Evolutionary conservation across 2,113 vertebrate genomes (phyloP).

Genomic region (Rattus norvegicus): DNA sequence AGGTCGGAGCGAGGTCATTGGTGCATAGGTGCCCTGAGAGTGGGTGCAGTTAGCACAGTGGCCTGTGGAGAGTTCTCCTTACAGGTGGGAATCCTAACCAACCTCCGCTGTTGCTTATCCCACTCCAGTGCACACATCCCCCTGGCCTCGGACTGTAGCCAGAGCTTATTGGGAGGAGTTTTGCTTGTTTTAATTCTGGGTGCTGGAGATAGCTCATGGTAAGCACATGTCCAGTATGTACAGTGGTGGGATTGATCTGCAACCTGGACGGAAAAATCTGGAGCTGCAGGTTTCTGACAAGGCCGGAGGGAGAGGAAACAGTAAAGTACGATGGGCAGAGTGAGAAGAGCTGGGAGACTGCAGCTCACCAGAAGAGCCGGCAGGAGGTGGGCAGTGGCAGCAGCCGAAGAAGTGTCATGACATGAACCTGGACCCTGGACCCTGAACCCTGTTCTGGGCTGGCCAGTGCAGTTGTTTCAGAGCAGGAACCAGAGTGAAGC

Average conservation of each 20-base stretch:
- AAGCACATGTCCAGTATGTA: neutral
- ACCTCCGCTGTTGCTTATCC: neutral
- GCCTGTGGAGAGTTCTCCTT: neutral
- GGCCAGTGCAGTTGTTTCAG: neutral
- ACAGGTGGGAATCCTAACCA: neutral
- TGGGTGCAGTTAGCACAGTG: neutral
- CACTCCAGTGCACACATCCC: neutral
- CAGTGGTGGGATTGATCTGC: neutral
- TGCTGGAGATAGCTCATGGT: neutral
- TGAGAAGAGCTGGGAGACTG: neutral
- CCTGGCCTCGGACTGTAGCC: neutral
- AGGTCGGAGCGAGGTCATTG: slow-evolving; percentile 36
- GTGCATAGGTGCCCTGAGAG: slow-evolving; percentile 12
- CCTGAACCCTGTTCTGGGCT: neutral
- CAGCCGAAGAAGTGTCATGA: neutral
- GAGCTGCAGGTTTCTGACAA: neutral
- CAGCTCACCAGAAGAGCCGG: neutral
- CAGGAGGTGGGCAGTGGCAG: neutral
- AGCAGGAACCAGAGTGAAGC: neutral
- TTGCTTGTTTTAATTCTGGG: neutral
- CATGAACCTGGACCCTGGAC: neutral
- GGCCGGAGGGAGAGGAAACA: neutral
- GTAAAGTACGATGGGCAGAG: neutral
- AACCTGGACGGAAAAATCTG: neutral
- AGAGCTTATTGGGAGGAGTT: neutral